Percentiles rank a stretch among this genome's conserved stretches.
Evolutionary conservation across 2,888 invertebrate genomes (phyloP).

Genomic region (Dioctria linearis): DNA sequence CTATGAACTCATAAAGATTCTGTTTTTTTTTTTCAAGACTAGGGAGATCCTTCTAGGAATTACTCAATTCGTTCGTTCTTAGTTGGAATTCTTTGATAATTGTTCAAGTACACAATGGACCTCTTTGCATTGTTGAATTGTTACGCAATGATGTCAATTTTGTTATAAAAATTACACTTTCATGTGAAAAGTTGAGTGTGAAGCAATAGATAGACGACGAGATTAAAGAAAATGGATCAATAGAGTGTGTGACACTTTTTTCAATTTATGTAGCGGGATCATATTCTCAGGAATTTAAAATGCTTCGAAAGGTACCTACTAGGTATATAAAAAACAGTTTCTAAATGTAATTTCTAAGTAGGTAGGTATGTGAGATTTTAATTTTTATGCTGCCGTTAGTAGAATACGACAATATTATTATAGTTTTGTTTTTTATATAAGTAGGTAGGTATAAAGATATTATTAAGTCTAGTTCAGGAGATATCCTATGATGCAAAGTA

Average conservation of each 20-base stretch:
- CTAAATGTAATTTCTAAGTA: too few relatives aligned
- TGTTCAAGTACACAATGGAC: constrained; percentile 28
- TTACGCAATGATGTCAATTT: constrained; percentile 35
- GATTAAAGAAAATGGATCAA: neutral
- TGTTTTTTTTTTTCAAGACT: constrained; percentile 3
- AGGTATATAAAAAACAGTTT: too few relatives aligned
- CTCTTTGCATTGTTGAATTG: neutral
- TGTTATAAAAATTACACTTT: too few relatives aligned
- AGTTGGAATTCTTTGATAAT: constrained; percentile 25
- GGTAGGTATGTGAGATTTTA: too few relatives aligned
- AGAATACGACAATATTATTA: too few relatives aligned
- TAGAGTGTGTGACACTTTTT: constrained; percentile 8
- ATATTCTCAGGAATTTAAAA: neutral
- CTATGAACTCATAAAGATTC: neutral
- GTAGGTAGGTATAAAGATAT: too few relatives aligned
- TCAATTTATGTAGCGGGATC: constrained; percentile 19
- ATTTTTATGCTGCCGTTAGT: too few relatives aligned
- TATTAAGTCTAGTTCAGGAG: too few relatives aligned
- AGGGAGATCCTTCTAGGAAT: constrained; percentile 38
- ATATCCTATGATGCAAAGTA: too few relatives aligned
- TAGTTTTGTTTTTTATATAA: too few relatives aligned
- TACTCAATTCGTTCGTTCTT: constrained; percentile 9
- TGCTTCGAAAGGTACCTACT: too few relatives aligned
- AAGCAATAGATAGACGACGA: neutral
- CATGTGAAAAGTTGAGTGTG: too few relatives aligned